Base-by-base conservation (phyloP, 2,888 invertebrate species). In the Empis stercorea region DNA sequence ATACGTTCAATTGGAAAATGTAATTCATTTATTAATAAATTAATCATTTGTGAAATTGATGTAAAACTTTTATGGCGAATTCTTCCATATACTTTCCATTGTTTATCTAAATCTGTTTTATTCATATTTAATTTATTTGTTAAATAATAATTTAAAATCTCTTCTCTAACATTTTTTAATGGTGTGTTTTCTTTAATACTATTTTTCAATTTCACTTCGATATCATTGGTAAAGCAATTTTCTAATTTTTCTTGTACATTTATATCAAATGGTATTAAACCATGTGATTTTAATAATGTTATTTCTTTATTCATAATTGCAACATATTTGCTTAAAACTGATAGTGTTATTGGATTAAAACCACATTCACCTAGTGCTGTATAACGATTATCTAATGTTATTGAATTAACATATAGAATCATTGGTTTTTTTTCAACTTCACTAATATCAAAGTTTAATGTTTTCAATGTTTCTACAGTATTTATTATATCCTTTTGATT, bases 301-400 rank as follows among this genome's bases (percentile, higher is more conserved):
- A 74, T 59, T 10, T 57, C 58, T 46, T 65, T 65, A 41, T 63
- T 65, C 48, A 66, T 59, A 4, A 63, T 52, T 1, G 55, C 54
- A 0, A 62, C 50, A 52, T 65, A 74, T 52, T 70, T 69, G 4
- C 71, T 64, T 15, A 69, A 52, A 20, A 73, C 62, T 37, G 61
- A 59, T 5, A 73, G 55, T 49, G 60, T 52, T 4, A 75, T 59
- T 13, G 60, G 52, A 2, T 56, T 50, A 53, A 80, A 79, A 14
- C 78, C 76, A 59, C 78, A 78, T 65, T 83, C 82, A 52, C 66
- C 67, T 13, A 83, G 63, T 40, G 79, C 74, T 57, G 72, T 71
- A 50, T 75, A 75, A 55, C 80, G 78, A 57, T 81, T 79, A 44
- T 76, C 73, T 56, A 81, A 61, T 30, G 75, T 73, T 20, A 74